Conservation (phyloP, 2,113 vertebrate species). For the Gorsachius goisagi region DNA sequence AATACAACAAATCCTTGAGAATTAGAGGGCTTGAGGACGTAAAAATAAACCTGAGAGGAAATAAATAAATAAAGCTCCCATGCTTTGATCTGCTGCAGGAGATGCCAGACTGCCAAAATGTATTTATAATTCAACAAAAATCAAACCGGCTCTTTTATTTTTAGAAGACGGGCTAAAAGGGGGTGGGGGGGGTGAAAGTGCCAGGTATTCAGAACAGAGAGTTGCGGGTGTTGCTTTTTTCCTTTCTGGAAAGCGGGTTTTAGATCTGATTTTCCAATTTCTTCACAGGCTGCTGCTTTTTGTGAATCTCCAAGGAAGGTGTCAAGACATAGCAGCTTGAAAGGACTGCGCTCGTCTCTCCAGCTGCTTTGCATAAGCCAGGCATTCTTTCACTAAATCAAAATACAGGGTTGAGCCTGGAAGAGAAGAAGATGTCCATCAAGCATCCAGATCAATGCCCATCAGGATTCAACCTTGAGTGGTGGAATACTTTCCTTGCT, state of each 20-base stretch:
- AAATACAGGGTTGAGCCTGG: neutral
- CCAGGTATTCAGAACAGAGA: slow-evolving; percentile 45
- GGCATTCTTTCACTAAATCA: neutral
- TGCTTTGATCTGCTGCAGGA: slow-evolving; percentile 7
- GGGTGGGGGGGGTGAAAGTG: neutral
- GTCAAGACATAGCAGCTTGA: slow-evolving; percentile 10
- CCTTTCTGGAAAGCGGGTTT: slow-evolving; percentile 38
- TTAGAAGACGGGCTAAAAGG: slow-evolving; percentile 1
- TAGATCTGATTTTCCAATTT: slow-evolving; percentile 26
- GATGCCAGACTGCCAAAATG: slow-evolving; percentile 39
- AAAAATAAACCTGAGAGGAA: neutral
- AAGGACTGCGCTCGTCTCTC: neutral
- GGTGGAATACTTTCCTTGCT: neutral
- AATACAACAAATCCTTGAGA: neutral
- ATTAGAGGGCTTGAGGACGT: rapidly evolving
- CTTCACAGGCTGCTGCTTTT: neutral
- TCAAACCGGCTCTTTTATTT: slow-evolving; percentile 52
- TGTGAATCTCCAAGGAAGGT: neutral
- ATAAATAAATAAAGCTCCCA: neutral
- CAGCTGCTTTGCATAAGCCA: neutral
- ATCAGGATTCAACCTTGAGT: neutral
- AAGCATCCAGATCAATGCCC: neutral
- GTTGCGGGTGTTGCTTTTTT: slow-evolving; percentile 39
- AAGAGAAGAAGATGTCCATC: neutral
- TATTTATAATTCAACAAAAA: slow-evolving; percentile 44